These are phyloP conservation scores for Odocoileus hemionus DNA, from an alignment of 2,113 vertebrate genomes.

Conservation along the genomic window DNA sequence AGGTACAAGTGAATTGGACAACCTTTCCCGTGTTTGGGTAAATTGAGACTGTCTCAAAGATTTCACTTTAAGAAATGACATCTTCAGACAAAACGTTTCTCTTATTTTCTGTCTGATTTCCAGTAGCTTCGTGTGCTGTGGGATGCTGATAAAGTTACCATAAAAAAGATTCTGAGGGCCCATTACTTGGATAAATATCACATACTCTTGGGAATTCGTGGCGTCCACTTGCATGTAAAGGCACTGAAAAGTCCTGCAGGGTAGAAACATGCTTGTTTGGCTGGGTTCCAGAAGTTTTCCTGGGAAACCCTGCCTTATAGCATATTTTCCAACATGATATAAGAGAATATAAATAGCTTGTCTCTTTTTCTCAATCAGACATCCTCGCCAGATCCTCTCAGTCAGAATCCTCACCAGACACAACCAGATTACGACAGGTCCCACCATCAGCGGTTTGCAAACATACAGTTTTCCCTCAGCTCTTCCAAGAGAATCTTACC, in stretches of 20 bases:
- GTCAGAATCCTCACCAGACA: background rate
- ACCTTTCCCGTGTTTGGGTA: background rate
- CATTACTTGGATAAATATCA: rapidly evolving
- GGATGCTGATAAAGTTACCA: background rate
- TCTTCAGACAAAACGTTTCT: background rate
- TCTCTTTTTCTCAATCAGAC: background rate
- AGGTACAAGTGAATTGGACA: background rate
- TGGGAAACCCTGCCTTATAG: background rate
- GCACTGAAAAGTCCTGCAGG: background rate
- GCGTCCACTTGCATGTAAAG: background rate
- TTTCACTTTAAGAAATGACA: background rate
- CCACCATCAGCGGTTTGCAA: rapidly evolving
- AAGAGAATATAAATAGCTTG: background rate
- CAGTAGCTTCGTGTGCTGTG: background rate
- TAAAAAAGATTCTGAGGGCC: background rate
- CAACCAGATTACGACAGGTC: rapidly evolving
- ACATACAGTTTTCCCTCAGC: rapidly evolving
- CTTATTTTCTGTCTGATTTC: background rate
- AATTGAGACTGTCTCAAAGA: background rate
- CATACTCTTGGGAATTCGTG: rapidly evolving
- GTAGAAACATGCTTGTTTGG: rapidly evolving
- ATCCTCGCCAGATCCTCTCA: background rate
- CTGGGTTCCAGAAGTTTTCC: background rate
- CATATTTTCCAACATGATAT: background rate
- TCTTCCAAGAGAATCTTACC: background rate